Base-by-base conservation (phyloP, 1,140 invertebrate genomes). In the Drosophila busckii region DNA sequence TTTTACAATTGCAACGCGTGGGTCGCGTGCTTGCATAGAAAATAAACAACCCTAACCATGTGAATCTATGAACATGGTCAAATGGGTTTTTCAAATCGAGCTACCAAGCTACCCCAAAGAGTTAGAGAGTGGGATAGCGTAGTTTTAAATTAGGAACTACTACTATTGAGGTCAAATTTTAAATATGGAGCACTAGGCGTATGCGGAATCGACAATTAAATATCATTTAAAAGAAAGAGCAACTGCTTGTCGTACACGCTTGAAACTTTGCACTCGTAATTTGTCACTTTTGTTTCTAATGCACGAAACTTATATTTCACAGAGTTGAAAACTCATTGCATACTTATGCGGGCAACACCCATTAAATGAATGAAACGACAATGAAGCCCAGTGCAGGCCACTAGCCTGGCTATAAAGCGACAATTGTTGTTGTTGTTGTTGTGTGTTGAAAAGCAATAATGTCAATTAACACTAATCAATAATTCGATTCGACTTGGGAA, bases 401-500 rank as follows among this genome's bases (percentile, higher is more conserved):
- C n/a, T n/a, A n/a, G n/a, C n/a, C 25, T 15, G 15, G 5, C 15
- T 32, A 28, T 25, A 23, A 4, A n/a, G 37, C 9, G 34, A 13
- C 37, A 19, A 19, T n/a, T n/a, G n/a, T n/a, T n/a, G n/a, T n/a
- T n/a, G n/a, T n/a, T n/a, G n/a, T n/a, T n/a, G n/a, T n/a, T n/a
- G n/a, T n/a, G n/a, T n/a, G n/a, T 23, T 10, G 20, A 10, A 32
- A 13, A 10, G 15, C 60, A 31, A 32, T 8, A 15, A 38, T 56
- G 44, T 31, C 68, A 78, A 80, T 78, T 78, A 78, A 44, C 9
- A 9, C 10, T 34, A 66, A 78, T 78, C 71, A 59, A 78, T 78
- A 73, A 55, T 78, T 68, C 63, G 61, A 78, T 40, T 68, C 63
- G 61, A 78, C 37, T 64, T 56, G 56, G 40, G 45, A 60, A 34